Base-by-base conservation (phyloP, 2,888 invertebrate genomes). In the Steromphala cineraria region DNA sequence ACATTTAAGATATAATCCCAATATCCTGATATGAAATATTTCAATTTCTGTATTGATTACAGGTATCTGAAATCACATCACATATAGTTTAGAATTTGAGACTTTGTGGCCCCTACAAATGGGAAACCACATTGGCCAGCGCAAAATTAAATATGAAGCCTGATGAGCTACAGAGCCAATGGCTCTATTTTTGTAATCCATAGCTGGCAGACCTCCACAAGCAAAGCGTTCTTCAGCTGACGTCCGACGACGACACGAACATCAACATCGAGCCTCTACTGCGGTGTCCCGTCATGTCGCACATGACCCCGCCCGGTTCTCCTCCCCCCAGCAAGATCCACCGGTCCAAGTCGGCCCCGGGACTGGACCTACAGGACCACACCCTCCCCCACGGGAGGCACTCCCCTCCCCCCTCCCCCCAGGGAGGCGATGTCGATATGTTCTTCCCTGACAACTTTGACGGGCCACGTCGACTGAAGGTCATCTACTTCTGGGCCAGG, bases 401-500 rank as follows among this genome's bases (percentile, higher is more conserved):
- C n/a, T 62, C 80, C 0, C 89, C 91, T 7, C 86, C 94, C 0
- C 91, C 87, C 24, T 86, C 88, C 7, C 87, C 88, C 10, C 76
- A 79, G 8, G 80, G 80, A 36, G 85, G 86, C 31, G 83, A 84
- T 28, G 83, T 82, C 46, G 82, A 81, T 15, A 81, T 81, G 52
- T 87, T 88, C 75, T 87, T 89, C 53, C 79, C 81, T 0, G 71
- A 81, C 13, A 82, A 75, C n/a, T 80, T 85, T 76, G 82, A 86
- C 21, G 80, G 97, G 80, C 97, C 98, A 0, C 97, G 97, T 91
- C 95, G 98, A 74, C 95, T 98, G 53, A 95, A 96, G 79, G 93
- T 99, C 19, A 96, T 99, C 0, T 97, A 98, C 93, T 97, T 98
- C 94, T 98, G 98, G 97, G 98, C 98, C 0, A 95, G 97, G 79